A percentile compares a stretch with the other conserved stretches of the same genome.
Evolutionary conservation across 2,888 invertebrate species (phyloP).

Genomic region (Graphium colonna): DNA sequence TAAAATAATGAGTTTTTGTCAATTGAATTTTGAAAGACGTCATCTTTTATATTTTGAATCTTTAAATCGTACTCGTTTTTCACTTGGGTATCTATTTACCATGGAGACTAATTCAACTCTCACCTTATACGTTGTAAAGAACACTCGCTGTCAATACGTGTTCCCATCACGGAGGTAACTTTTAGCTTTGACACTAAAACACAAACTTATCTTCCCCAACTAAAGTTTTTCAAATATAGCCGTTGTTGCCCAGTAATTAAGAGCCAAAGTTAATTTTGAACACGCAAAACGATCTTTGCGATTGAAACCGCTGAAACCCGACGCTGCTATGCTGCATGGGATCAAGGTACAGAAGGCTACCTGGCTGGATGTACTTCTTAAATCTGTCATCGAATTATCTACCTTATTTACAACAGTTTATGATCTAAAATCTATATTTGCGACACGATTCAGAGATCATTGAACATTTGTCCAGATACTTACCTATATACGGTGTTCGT

Average conservation of each 20-base stretch:
- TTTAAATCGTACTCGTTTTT: background rate
- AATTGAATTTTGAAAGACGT: no score
- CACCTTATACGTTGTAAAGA: conserved; percentile 19
- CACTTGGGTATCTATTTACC: conserved; percentile 2
- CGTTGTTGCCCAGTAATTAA: conserved; percentile 22
- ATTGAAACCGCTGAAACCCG: conserved; percentile 57
- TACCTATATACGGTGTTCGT: conserved; percentile 5
- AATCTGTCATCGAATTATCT: background rate
- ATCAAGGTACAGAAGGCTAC: conserved; percentile 28
- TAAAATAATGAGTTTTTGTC: no score
- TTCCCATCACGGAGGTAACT: conserved; percentile 49
- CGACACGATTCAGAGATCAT: conserved; percentile 9
- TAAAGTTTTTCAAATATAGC: conserved; percentile 23
- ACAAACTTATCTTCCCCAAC: conserved; percentile 28
- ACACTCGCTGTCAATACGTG: conserved; percentile 46
- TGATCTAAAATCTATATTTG: conserved; percentile 8
- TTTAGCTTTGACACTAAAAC: conserved; percentile 44
- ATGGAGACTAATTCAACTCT: conserved; percentile 9
- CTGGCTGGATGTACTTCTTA: conserved; percentile 1
- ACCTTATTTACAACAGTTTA: background rate
- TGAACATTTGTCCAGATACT: conserved; percentile 15
- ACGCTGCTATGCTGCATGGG: conserved; percentile 37
- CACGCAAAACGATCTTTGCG: conserved; percentile 26
- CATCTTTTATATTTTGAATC: no score
- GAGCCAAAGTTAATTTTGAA: conserved; percentile 19